Evolutionary conservation across 2,888 invertebrate genomes (phyloP), one percentile per base, ranked within the genome.

Genomic region (Apamea monoglypha): DNA sequence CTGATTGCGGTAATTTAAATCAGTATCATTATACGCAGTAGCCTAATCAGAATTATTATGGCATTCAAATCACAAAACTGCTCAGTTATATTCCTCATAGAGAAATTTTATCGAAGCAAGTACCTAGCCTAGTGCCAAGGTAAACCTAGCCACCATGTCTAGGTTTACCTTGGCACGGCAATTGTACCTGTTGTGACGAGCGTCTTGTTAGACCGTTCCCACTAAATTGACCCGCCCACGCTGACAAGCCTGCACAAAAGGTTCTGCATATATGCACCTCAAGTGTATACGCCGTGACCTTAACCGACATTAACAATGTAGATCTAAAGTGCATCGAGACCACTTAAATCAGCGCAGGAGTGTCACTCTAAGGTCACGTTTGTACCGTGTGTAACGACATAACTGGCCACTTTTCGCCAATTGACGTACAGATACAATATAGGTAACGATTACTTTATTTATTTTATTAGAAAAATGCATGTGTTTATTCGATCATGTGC

Each of bases 401-500:
- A 85, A 81, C 44, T 53, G 64, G 16, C 82, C 76, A 85, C 61
- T 86, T 68, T 53, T 74, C 44, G 44, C 25, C 82, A 84, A 82
- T 84, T 86, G 74, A 32, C 53, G 25, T 56, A 78, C 64, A 25
- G 5, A 25, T 36, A 12, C 69, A 81, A 81, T 85, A 67, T 29
- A 32, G 12, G 56, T n/a, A 56, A 25, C 69, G 69, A n/a, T 73
- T 84, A 29, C 29, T 61, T 53, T 82, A 59, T 59, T 59, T 69
- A 63, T 69, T 83, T 81, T 66, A 83, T 83, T 69, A 64, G n/a
- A 69, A 74, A 82, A 84, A 53, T 84, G 85, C 81, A 80, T 67
- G 53, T n/a, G 44, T 16, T 77, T 64, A 69, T 73, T 47, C 21
- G 64, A 53, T 74, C 47, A 61, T 25, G 32, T 16, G 47, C 21